Conservation (phyloP, 2,888 invertebrate genomes). For the Pecten maximus region DNA sequence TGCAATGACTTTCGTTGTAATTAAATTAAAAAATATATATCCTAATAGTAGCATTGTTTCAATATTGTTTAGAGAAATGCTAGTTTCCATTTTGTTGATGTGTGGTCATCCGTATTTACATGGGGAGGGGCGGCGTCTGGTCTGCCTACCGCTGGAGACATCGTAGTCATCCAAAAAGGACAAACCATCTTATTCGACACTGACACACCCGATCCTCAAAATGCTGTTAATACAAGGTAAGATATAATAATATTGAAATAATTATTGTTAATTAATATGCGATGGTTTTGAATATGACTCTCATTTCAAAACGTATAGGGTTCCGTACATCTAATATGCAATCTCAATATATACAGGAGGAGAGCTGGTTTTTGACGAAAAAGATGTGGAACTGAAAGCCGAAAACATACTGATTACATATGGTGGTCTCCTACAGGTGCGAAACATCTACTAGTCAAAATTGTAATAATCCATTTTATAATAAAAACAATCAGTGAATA, state of each 20-base stretch:
- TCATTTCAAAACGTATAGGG: too few relatives aligned
- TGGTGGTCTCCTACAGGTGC: conserved; percentile 77
- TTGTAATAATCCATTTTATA: too few relatives aligned
- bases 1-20: too few relatives aligned
- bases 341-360: too few relatives aligned
- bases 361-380: conserved; percentile 78
- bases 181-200: conserved; percentile 66
- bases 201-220: conserved; percentile 74
- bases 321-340: too few relatives aligned
- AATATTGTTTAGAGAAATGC: conserved; percentile 61
- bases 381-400: conserved; percentile 76
- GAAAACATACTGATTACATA: conserved; percentile 80
- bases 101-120: conserved; percentile 77
- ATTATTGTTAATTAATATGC: too few relatives aligned
- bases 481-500: too few relatives aligned
- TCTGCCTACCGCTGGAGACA: conserved; percentile 76
- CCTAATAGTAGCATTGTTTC: background rate
- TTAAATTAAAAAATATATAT: too few relatives aligned
- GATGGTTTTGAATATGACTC: too few relatives aligned
- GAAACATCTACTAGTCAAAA: too few relatives aligned
- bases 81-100: conserved; percentile 77
- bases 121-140: conserved; percentile 71
- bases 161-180: conserved; percentile 74
- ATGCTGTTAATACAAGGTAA: conserved; percentile 79
- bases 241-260: conserved; percentile 41